Percentiles rank a stretch among this genome's conserved stretches.
These are phyloP conservation scores for Silurus aristotelis DNA, from an alignment of 2,797 vertebrate species.

Conservation along the genomic window DNA sequence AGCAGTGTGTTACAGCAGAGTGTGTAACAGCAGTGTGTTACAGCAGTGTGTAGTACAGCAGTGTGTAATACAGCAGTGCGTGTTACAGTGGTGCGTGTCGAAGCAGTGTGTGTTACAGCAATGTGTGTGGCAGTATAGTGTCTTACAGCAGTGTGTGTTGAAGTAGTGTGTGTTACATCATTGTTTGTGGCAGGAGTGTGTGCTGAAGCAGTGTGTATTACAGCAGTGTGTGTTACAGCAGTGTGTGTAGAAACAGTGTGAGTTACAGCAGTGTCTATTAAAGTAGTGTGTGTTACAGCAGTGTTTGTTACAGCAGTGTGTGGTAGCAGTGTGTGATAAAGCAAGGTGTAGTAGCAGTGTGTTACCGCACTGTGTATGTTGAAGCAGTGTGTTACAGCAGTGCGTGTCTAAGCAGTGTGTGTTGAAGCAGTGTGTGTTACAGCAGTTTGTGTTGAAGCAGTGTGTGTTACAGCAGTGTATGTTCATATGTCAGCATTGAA, in stretches of 20 bases:
- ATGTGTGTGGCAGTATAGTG: neutral
- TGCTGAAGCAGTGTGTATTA: constrained; percentile 53
- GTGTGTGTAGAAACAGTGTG: neutral
- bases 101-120: constrained; percentile 43
- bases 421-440: neutral
- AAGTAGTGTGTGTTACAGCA: neutral
- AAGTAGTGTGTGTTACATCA: constrained; percentile 64
- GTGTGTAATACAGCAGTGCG: constrained; percentile 63
- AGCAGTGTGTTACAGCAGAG: constrained; percentile 49
- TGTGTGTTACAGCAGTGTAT: constrained; percentile 69
- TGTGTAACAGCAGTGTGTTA: neutral
- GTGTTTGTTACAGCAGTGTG: neutral
- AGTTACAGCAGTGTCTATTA: neutral
- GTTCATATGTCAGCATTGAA: constrained; percentile 74
- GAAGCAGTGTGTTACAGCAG: neutral
- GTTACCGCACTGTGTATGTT: constrained; percentile 48
- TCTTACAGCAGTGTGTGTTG: constrained; percentile 70
- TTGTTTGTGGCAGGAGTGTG: constrained; percentile 58
- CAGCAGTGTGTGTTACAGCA: neutral
- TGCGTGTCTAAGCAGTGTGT: neutral
- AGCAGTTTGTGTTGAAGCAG: neutral
- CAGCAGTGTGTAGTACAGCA: constrained; percentile 62
- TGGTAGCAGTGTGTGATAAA: constrained; percentile 62
- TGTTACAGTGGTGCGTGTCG: constrained; percentile 45
- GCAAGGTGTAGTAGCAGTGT: constrained; percentile 59